Base-by-base conservation (phyloP, 2,888 invertebrate species). In the Netelia fuscicornis region DNA sequence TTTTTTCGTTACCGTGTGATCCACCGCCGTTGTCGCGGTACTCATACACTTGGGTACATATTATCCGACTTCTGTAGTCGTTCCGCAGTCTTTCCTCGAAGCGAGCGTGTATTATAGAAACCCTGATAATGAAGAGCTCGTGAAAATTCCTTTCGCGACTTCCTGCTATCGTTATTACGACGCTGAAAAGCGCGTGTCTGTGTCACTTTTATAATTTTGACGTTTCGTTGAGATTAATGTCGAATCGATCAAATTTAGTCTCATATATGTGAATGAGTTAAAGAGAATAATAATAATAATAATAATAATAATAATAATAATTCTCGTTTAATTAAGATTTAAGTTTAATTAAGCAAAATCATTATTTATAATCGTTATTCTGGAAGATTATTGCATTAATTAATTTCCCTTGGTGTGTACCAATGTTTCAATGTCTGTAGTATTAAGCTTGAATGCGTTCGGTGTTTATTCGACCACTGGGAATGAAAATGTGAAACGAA, bases 71-170 rank as follows among this genome's bases (percentile, higher is more conserved):
- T n/a, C 58, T 67, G 67, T n/a, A 77, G 44, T 77, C 58, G 42
- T 77, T 58, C 44, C 17, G 42, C 20, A 56, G 58, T 60, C 10
- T 68, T 60, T 56, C 44, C 23, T 56, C 62, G 54, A 56, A 64
- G 11, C 11, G 37, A 64, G 71, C 52, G 71, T 62, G 20, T 48
- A 62, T n/a, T 48, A 13, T 17, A 42, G 9, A n/a, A 17, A 20
- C 30, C 2, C 58, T 58, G 58, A 56, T 2, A 11, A 70, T 10
- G 48, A 77, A 44, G 58, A 48, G 68, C 58, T 25, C 58, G 58
- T 17, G 20, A 77, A 77, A 44, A 68, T 77, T 68, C 52, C 58
- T 1, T 64, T 64, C 70, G 75, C 62, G 62, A 74, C 74, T 74
- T 44, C 11, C 44, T 48, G 60, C 42, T 68, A 58, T 54, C 75